Base-by-base conservation (phyloP, 2,888 invertebrate species). In the Cataglyphis altisquamis region DNA sequence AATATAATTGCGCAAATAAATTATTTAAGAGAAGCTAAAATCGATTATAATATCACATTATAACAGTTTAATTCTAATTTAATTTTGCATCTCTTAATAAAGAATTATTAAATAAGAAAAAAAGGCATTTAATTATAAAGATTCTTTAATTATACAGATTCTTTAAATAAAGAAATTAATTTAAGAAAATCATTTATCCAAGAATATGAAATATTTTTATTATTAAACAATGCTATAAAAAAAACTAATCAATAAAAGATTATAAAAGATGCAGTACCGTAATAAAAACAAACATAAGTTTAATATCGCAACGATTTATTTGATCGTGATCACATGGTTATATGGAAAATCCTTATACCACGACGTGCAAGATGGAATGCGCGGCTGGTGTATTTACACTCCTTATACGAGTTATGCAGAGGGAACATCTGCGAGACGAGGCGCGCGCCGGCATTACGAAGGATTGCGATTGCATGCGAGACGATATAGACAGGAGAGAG, bases 391-490 rank as follows among this genome's bases (percentile, higher is more conserved):
- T 77, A 77, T 77, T 77, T 77, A 80, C 72, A 48, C 62, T 74
- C 21, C 45, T 73, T 73, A 29, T 4, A 45, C 52, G 63, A 41
- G 75, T 32, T 62, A 73, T 29, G 32, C 52, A 18, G 63, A 52
- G 75, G 81, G 36, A 75, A 64, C 64, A 64, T 74, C 81, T 63
- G 81, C 36, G 55, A 74, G 39, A 75, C 64, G 74, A 52, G 39
- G 48, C 74, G 62, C 45, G 39, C 63, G 18, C 8, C 36, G 63
- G 18, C 39, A 74, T 80, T 73, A 74, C 80, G 63, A 64, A 64
- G 81, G 74, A 73, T 81, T 74, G 74, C 52, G 73, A 74, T 74
- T 74, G 39, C 81, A 74, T 75, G 75, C 64, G 45, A 66, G 63
- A 39, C 80, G 63, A 60, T 52, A 52, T 72, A 74, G 73, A 85